Percentiles rank a stretch among this genome's conserved stretches.
phyloP scores from a whole-genome alignment of 2,797 vertebrate species.

The Gastrophryne carolinensis region DNA sequence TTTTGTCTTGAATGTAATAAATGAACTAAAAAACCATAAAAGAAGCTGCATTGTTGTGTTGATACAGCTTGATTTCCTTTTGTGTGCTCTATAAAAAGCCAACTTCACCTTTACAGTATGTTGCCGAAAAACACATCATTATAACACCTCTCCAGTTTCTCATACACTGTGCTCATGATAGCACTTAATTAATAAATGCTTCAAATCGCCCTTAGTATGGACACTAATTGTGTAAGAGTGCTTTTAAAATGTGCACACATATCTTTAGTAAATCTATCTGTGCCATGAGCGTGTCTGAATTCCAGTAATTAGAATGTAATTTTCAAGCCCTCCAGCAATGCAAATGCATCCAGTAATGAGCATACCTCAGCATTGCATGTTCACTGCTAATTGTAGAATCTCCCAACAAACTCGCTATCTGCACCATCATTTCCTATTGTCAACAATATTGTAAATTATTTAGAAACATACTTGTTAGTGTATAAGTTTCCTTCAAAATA shows the following conservation, averaged over 20 bases:
- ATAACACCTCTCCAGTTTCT: too few species aligned
- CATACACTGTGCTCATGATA: background rate
- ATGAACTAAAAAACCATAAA: too few species aligned
- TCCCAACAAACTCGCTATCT: background rate
- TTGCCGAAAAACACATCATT: background rate
- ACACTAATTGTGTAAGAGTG: conserved; percentile 16
- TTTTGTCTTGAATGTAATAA: too few species aligned
- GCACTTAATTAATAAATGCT: background rate
- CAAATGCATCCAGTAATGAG: background rate
- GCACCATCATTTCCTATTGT: background rate
- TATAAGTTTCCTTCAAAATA: background rate
- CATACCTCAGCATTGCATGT: background rate
- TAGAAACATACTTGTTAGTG: background rate
- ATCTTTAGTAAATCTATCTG: conserved; percentile 16
- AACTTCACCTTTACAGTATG: too few species aligned
- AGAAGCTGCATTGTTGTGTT: too few species aligned
- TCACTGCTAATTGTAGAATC: background rate
- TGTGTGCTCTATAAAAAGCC: background rate
- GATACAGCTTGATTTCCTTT: too few species aligned
- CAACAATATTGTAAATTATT: background rate
- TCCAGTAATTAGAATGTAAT: conserved; percentile 21
- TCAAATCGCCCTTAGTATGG: background rate
- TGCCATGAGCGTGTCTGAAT: background rate
- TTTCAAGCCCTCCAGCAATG: conserved; percentile 19
- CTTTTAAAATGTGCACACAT: background rate